Conservation (phyloP, 1,140 invertebrate genomes). For the Drosophila obscura region DNA sequence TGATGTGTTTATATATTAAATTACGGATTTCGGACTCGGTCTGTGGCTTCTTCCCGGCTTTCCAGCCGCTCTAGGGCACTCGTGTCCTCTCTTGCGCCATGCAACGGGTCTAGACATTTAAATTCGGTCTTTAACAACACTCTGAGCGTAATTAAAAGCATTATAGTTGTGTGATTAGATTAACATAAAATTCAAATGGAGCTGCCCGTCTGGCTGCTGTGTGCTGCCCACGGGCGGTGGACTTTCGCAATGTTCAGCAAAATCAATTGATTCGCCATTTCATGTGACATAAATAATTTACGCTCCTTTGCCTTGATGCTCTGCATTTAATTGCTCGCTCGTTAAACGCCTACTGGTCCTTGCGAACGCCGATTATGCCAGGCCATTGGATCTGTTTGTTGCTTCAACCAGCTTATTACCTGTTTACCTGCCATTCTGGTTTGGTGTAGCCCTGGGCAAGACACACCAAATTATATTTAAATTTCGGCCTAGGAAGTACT, state of each 20-base stretch:
- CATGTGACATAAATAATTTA: conserved; percentile 72
- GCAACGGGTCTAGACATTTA: conserved; percentile 47
- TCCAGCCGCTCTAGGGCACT: conserved; percentile 12
- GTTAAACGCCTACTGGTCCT: conserved; percentile 41
- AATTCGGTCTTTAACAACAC: conserved; percentile 41
- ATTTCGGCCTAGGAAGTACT: conserved; percentile 57
- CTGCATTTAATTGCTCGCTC: conserved; percentile 53
- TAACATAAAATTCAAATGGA: conserved; percentile 61
- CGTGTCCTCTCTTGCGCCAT: neutral
- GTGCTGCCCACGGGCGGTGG: conserved; percentile 1
- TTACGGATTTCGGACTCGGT: conserved; percentile 63
- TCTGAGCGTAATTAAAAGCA: conserved; percentile 70
- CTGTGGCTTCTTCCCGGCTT: conserved; percentile 56
- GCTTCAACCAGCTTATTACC: neutral
- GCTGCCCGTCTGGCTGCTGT: conserved; percentile 21
- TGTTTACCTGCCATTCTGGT: neutral
- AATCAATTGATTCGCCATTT: conserved; percentile 67
- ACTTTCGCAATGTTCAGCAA: neutral
- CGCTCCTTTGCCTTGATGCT: conserved; percentile 28
- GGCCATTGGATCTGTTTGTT: conserved; percentile 7
- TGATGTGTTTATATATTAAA: conserved; percentile 75
- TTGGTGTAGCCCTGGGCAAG: conserved; percentile 2
- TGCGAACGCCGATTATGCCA: neutral
- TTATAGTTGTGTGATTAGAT: conserved; percentile 68
- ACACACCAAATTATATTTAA: conserved; percentile 47